Percentiles rank a stretch among this genome's conserved stretches.
phyloP scores from a whole-genome alignment of 2,113 vertebrate genomes.

The Daubentonia madagascariensis region DNA sequence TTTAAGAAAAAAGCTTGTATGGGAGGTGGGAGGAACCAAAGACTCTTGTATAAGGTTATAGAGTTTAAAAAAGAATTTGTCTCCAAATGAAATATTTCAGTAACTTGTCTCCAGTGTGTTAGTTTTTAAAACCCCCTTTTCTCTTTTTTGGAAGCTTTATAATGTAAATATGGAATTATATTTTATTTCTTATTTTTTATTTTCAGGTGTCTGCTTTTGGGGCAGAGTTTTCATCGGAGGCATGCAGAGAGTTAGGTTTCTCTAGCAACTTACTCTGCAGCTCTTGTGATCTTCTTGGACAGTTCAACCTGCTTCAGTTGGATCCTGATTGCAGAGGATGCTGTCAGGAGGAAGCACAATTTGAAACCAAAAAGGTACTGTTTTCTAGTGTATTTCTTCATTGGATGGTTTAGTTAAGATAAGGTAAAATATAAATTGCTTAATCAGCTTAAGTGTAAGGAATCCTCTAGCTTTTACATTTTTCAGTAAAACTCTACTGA shows the following conservation, averaged over 20 bases:
- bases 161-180: background rate
- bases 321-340: slow-evolving; percentile 92
- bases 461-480: background rate
- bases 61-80: slow-evolving; percentile 8
- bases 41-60: background rate
- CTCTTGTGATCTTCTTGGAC: slow-evolving; percentile 95
- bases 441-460: background rate
- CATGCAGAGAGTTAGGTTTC: slow-evolving; percentile 96
- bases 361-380: slow-evolving; percentile 94
- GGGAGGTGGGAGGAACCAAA: background rate
- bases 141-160: background rate
- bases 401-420: background rate
- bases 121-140: background rate
- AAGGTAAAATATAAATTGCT: background rate
- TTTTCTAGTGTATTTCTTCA: slow-evolving; percentile 33
- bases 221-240: slow-evolving; percentile 93
- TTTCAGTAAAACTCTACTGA: background rate
- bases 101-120: background rate
- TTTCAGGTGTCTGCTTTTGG: slow-evolving; percentile 89
- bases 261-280: slow-evolving; percentile 98
- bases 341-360: slow-evolving; percentile 96
- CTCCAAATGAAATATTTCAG: background rate
- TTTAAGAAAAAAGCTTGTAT: background rate
- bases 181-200: background rate
- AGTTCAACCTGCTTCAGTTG: slow-evolving; percentile 91